phyloP scores from a whole-genome alignment of 1,140 invertebrate genomes.

The Pygmarrhopalites habei region DNA sequence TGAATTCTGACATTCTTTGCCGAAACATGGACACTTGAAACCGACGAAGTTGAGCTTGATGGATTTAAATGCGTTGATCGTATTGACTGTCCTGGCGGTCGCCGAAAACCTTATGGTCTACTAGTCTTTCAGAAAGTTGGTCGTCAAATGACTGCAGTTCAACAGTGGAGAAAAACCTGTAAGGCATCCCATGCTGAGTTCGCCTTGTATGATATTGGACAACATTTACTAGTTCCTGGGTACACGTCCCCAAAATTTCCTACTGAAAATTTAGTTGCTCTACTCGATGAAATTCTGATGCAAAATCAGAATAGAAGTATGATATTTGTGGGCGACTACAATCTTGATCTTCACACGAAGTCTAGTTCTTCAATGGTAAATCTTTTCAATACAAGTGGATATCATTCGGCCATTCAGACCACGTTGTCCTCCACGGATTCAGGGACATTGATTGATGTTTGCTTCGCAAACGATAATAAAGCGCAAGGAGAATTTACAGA shows the following conservation, averaged over 20 bases:
- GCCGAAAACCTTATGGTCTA: background rate
- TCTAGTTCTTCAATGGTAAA: too few species aligned
- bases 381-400: too few species aligned
- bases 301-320: background rate
- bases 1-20: background rate
- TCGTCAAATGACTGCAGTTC: background rate
- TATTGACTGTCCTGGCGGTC: background rate
- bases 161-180: background rate
- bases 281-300: background rate
- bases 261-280: background rate
- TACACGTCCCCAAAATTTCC: conserved; percentile 1
- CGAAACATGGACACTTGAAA: background rate
- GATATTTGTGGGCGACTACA: conserved; percentile 1
- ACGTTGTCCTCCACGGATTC: too few species aligned
- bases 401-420: too few species aligned
- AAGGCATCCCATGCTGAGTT: background rate
- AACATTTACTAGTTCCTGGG: background rate
- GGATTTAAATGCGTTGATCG: background rate
- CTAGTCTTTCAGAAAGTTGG: background rate
- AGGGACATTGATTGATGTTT: too few species aligned
- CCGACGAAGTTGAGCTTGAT: background rate
- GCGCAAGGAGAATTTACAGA: too few species aligned
- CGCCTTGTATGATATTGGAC: too few species aligned
- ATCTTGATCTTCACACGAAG: background rate
- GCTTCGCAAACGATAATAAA: too few species aligned